These are phyloP conservation scores for Taenioides sp. DNA, from an alignment of 2,797 vertebrate genomes.

Conservation along the genomic window DNA sequence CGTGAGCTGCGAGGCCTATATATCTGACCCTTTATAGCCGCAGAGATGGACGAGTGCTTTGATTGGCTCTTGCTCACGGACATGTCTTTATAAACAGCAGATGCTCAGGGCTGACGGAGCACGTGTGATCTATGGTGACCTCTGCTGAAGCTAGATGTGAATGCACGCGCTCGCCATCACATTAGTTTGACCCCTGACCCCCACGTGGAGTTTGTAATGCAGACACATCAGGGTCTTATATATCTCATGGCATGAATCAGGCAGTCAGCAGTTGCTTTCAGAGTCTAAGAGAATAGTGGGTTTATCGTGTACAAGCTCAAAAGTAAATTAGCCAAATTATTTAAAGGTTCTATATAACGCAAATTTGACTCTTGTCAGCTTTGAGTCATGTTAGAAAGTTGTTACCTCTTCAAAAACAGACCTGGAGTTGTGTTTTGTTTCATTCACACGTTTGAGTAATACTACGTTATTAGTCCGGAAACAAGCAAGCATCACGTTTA, in stretches of 20 bases:
- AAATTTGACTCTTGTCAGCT: too few species aligned
- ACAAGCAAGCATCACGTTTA: too few species aligned
- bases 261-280: background rate
- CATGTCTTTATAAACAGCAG: constrained; percentile 20
- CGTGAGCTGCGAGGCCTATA: too few species aligned
- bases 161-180: constrained; percentile 43
- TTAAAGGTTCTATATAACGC: too few species aligned
- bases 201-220: constrained; percentile 21
- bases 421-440: too few species aligned
- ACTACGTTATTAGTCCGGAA: too few species aligned
- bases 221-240: constrained; percentile 16
- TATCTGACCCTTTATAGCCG: constrained; percentile 34
- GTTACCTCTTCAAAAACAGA: too few species aligned
- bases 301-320: background rate
- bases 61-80: constrained; percentile 56
- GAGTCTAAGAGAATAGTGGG: background rate
- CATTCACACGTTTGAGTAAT: too few species aligned
- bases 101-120: constrained; percentile 22
- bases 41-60: constrained; percentile 42
- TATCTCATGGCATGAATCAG: constrained; percentile 18
- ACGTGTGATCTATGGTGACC: constrained; percentile 56
- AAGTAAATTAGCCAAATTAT: too few species aligned
- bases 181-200: constrained; percentile 56
- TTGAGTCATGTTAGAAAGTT: too few species aligned
- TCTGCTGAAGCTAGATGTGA: constrained; percentile 47